Conservation (phyloP, 2,797 vertebrate genomes). For the Rhinatrema bivittatum region DNA sequence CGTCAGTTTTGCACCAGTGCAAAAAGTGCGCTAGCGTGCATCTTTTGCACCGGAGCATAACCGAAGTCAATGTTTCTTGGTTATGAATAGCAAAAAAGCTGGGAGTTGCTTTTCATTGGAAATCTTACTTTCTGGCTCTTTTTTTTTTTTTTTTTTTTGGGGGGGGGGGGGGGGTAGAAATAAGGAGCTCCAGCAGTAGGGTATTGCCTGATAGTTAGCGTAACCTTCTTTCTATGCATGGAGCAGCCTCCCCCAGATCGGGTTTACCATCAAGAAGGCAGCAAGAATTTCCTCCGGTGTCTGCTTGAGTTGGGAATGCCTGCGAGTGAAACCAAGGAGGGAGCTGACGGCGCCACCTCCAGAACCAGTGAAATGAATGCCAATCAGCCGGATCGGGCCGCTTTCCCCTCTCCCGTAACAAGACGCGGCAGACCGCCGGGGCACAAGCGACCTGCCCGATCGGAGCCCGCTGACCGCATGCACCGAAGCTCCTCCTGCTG, state of each 20-base stretch:
- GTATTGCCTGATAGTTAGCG: background rate
- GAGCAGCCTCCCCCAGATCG: background rate
- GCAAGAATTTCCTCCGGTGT: background rate
- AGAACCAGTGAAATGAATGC: constrained; percentile 5
- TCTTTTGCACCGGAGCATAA: no score
- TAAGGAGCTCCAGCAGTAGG: background rate
- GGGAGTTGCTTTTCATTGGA: no score
- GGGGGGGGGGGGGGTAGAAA: background rate
- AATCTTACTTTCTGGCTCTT: background rate
- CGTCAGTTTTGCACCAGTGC: no score
- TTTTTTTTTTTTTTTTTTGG: background rate
- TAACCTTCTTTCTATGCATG: constrained; percentile 1
- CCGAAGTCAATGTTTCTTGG: no score
- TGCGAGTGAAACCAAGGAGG: background rate
- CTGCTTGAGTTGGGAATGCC: constrained; percentile 6
- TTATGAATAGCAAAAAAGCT: no score
- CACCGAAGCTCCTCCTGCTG: no score
- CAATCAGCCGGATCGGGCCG: constrained; percentile 23
- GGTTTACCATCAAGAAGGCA: constrained; percentile 6
- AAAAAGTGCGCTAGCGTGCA: no score
- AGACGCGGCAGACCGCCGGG: no score
- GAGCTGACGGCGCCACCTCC: no score
- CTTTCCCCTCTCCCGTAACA: background rate
- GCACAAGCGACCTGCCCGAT: no score
- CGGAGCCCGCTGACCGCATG: background rate